Base-by-base conservation (phyloP, 2,113 vertebrate species). In the Ardeotis arabs region DNA sequence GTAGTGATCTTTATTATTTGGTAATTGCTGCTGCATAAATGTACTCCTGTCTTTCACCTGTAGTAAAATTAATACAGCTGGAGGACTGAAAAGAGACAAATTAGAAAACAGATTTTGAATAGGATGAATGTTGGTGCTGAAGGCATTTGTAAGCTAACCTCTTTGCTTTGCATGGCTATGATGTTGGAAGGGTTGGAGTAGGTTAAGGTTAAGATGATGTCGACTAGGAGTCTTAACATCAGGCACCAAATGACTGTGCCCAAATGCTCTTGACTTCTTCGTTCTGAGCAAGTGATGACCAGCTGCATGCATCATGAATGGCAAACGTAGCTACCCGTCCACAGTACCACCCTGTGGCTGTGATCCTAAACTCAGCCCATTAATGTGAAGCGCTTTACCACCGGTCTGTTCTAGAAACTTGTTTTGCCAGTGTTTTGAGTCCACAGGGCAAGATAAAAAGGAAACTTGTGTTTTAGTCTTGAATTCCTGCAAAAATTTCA, bases 221-320 rank as follows among this genome's bases (percentile, higher is more conserved):
- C 1, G 1, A 0, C 7, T 17, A 37, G 37, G 24, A 58, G 6
- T 27, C 37, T 29, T 2, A 6, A 22, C 37, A 28, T n/a, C 12
- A 22, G 56, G 41, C 58, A 58, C 31, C 35, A 28, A 14, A 7
- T 21, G 33, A 12, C 47, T 62, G 29, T 62, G 37, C n/a, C 49
- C n/a, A 59, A 77, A 66, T 27, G 12, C 15, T 25, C 33, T 23
- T 20, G 49, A 15, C 5, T 60, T 28, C 29, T 22, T 72, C 44
- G 20, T 44, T 63, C 39, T 44, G 24, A 56, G 41, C 28, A 3
- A 5, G n/a, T 0, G 3, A 58, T 31, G 33, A 29, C 23, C n/a
- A 66, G 31, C 37, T 47, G 25, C 5, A 7, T 21, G 45, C 13
- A 12, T 31, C 25, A 2, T 11, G 19, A n/a, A n/a, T 0, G 2